These are phyloP conservation scores for Aphelocoma californica DNA, from an alignment of 2,797 vertebrate genomes.

Conservation along the genomic window DNA sequence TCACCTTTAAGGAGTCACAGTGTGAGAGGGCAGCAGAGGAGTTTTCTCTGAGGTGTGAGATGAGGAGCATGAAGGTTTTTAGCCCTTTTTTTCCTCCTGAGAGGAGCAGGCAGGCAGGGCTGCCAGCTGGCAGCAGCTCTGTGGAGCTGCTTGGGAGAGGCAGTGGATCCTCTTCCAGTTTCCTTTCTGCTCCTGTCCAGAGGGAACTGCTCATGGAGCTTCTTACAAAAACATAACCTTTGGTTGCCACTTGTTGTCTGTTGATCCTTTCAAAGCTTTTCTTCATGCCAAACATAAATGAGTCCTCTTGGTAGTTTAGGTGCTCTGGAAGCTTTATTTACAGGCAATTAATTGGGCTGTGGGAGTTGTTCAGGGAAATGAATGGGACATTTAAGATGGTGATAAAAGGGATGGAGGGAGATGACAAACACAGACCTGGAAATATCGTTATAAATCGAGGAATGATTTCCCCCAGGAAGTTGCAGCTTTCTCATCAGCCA, in stretches of 20 bases:
- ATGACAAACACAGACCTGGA: constrained; percentile 12
- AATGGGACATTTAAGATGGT: background rate
- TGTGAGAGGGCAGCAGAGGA: background rate
- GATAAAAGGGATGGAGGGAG: background rate
- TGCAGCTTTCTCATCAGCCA: constrained; percentile 17
- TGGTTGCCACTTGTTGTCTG: background rate
- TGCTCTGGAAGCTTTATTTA: constrained; percentile 16
- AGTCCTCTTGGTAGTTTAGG: background rate
- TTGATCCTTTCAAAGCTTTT: background rate
- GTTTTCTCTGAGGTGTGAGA: background rate
- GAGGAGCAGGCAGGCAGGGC: background rate
- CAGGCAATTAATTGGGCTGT: background rate
- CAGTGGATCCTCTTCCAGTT: background rate
- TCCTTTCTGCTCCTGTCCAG: constrained; percentile 14
- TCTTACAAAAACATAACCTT: background rate
- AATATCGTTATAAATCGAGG: background rate
- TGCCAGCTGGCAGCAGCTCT: constrained; percentile 21
- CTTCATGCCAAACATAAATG: background rate
- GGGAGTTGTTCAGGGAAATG: background rate
- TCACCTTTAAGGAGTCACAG: background rate
- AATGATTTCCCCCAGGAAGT: constrained; percentile 29
- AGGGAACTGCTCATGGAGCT: background rate
- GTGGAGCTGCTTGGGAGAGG: background rate
- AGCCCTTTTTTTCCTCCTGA: background rate
- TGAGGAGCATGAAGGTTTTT: background rate